Evolutionary conservation across 2,888 invertebrate species (phyloP).

Genomic region (Drymonia ruficornis): DNA sequence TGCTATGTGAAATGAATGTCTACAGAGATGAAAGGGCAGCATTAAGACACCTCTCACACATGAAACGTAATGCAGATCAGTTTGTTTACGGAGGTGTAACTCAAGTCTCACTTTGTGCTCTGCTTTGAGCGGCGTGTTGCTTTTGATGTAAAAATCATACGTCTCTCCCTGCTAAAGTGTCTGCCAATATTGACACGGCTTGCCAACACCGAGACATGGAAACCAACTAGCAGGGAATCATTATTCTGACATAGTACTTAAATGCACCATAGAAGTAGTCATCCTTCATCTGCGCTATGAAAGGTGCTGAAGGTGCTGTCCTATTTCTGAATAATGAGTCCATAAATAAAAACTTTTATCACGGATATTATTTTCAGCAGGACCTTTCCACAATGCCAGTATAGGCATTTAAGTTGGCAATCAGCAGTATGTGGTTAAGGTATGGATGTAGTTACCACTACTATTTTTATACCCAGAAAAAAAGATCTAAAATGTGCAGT

Average conservation of each 20-base stretch:
- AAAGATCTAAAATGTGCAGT: constrained; percentile 12
- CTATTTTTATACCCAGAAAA: constrained; percentile 3
- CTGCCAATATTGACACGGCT: constrained; percentile 71
- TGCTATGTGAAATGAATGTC: constrained; percentile 12
- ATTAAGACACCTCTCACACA: constrained; percentile 35
- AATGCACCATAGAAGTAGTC: background rate
- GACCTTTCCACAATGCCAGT: no score
- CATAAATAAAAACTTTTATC: no score
- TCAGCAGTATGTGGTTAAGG: no score
- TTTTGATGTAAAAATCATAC: constrained; percentile 80
- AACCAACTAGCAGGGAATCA: constrained; percentile 9
- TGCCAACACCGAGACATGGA: constrained; percentile 20
- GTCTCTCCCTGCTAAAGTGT: constrained; percentile 59
- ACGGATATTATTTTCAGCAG: no score
- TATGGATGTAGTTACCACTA: background rate
- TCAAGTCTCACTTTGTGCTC: constrained; percentile 49
- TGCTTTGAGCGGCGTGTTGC: constrained; percentile 50
- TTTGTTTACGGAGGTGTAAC: constrained; percentile 55
- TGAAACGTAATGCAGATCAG: constrained; percentile 22
- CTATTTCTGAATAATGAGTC: no score
- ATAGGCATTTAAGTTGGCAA: no score
- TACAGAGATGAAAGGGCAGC: constrained; percentile 17
- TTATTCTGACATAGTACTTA: constrained; percentile 22
- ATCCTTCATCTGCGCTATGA: no score
- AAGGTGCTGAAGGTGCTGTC: no score